phyloP scores from a whole-genome alignment of 2,888 invertebrate species.

The Heteromyza rotundicornis region DNA sequence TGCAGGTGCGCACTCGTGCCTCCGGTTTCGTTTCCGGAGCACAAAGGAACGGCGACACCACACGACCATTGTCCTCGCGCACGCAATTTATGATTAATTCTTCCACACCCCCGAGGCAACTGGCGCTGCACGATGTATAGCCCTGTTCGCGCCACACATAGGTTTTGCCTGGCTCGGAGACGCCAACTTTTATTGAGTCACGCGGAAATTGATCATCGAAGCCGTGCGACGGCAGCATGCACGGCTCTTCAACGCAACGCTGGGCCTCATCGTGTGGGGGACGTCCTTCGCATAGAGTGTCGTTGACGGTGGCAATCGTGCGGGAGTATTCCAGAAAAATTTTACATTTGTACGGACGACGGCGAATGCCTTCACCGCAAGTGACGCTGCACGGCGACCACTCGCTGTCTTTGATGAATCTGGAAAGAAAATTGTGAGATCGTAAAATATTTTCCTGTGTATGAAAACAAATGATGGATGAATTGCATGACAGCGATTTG shows the following conservation, averaged over 20 bases:
- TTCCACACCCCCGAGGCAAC: conserved; percentile 88
- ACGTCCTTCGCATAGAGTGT: conserved; percentile 84
- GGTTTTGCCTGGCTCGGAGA: conserved; percentile 78
- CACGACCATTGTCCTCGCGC: conserved; percentile 83
- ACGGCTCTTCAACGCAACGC: conserved; percentile 80
- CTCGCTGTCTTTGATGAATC: conserved; percentile 85
- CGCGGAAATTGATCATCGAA: conserved; percentile 61
- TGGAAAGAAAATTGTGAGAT: no score
- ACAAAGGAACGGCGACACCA: conserved; percentile 87
- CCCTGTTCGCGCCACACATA: conserved; percentile 90
- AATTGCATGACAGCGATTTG: no score
- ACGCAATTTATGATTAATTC: conserved; percentile 89
- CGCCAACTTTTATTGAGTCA: conserved; percentile 69
- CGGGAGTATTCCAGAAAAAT: conserved; percentile 91
- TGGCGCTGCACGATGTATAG: conserved; percentile 91
- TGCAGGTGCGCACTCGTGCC: conserved; percentile 86
- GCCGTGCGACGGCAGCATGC: conserved; percentile 70
- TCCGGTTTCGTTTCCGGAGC: conserved; percentile 87
- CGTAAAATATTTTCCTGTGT: no score
- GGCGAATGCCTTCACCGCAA: conserved; percentile 89
- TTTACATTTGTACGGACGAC: conserved; percentile 89
- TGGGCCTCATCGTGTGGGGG: conserved; percentile 84
- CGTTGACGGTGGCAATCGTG: conserved; percentile 86
- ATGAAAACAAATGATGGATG: no score
- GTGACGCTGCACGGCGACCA: conserved; percentile 93